These are phyloP conservation scores for Pseudomyrmex sp. DNA, from an alignment of 1,140 invertebrate genomes.

Conservation along the genomic window DNA sequence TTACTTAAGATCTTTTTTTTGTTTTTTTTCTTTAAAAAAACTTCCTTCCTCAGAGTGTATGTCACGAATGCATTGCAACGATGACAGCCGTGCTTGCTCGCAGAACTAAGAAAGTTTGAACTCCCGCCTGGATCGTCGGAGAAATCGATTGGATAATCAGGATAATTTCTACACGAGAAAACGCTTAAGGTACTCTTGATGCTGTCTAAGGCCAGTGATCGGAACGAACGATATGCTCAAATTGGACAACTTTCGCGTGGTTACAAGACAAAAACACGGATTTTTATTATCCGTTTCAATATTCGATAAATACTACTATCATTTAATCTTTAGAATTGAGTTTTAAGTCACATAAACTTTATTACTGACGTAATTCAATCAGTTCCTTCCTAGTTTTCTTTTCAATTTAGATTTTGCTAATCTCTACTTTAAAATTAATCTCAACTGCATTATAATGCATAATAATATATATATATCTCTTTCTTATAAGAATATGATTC, in stretches of 20 bases:
- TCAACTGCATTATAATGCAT: background rate
- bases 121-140: slow-evolving; percentile 41
- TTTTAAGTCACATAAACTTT: background rate
- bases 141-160: slow-evolving; percentile 56
- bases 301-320: background rate
- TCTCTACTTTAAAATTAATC: slow-evolving; percentile 26
- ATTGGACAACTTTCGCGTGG: background rate
- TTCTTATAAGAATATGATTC: background rate
- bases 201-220: slow-evolving; percentile 53
- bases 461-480: slow-evolving; percentile 25
- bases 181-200: slow-evolving; percentile 58
- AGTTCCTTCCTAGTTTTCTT: background rate
- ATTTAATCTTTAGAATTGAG: background rate
- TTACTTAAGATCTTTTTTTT: too few relatives aligned
- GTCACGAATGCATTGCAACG: slow-evolving; percentile 41
- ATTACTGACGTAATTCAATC: background rate
- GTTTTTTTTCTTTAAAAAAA: background rate
- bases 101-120: slow-evolving; percentile 20
- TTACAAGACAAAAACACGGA: slow-evolving; percentile 4
- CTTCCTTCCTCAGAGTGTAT: slow-evolving; percentile 34
- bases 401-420: background rate
- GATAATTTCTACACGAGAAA: slow-evolving; percentile 61
- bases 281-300: background rate
- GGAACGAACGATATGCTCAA: slow-evolving; percentile 61
- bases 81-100: slow-evolving; percentile 38